phyloP scores from a whole-genome alignment of 2,113 vertebrate species.

The Corythornis cristatus region DNA sequence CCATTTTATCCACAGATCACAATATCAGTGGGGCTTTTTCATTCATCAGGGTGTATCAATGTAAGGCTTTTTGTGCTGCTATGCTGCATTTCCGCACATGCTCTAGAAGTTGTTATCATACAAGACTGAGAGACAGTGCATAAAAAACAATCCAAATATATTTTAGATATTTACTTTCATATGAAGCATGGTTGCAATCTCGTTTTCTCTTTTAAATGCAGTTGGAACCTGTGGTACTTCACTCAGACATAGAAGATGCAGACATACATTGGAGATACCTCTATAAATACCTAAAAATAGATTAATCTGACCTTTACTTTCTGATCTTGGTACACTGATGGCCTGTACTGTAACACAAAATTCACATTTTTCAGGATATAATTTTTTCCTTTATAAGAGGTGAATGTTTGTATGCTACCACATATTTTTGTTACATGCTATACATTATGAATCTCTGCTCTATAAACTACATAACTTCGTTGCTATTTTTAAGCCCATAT shows the following conservation, averaged over 20 bases:
- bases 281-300: neutral
- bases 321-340: neutral
- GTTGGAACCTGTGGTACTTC: neutral
- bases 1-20: neutral
- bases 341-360: neutral
- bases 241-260: accelerated
- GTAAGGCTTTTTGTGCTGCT: neutral
- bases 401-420: neutral
- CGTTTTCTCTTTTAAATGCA: neutral
- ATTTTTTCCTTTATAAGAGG: neutral
- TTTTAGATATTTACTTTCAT: neutral
- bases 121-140: neutral
- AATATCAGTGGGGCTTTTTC: neutral
- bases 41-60: accelerated
- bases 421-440: neutral
- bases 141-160: neutral
- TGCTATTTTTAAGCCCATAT: neutral
- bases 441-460: neutral
- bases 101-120: neutral
- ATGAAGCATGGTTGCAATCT: neutral
- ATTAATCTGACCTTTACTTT: neutral
- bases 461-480: neutral
- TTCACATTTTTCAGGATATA: neutral
- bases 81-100: neutral
- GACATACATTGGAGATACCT: neutral